These are phyloP conservation scores for Strigops habroptila DNA, from an alignment of 2,113 vertebrate genomes.

Conservation along the genomic window DNA sequence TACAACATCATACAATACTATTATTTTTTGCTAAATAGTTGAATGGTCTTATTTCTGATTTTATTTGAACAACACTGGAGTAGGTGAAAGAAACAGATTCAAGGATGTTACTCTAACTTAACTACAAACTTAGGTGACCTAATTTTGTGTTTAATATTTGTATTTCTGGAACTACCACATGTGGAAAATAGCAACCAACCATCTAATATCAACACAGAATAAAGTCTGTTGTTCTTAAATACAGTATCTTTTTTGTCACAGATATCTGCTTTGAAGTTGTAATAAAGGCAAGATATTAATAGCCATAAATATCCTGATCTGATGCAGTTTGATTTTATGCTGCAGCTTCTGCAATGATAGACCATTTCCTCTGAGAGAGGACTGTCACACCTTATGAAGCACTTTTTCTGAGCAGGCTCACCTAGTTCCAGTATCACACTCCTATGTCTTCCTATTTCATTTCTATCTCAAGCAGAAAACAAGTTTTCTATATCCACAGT, in stretches of 20 bases:
- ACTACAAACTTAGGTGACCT: neutral
- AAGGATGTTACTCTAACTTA: neutral
- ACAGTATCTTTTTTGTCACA: neutral
- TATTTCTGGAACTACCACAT: neutral
- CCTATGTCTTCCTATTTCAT: neutral
- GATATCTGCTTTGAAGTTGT: neutral
- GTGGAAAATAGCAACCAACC: neutral
- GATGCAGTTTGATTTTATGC: neutral
- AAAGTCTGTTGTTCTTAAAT: neutral
- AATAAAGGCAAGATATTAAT: neutral
- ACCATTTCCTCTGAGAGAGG: neutral
- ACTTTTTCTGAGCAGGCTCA: neutral
- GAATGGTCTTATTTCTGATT: neutral
- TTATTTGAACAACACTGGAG: neutral
- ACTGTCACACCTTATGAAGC: neutral
- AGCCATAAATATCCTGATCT: neutral
- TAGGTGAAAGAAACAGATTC: neutral
- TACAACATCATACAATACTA: neutral
- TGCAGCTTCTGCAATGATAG: neutral
- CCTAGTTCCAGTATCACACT: neutral
- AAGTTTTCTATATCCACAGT: neutral
- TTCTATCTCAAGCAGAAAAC: neutral
- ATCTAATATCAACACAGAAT: neutral
- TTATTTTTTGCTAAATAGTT: neutral
- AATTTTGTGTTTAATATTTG: neutral